These are phyloP conservation scores for Haliclona indistincta DNA, from an alignment of 37 sponge, comb jelly and placozoan genomes.

Conservation along the genomic window DNA sequence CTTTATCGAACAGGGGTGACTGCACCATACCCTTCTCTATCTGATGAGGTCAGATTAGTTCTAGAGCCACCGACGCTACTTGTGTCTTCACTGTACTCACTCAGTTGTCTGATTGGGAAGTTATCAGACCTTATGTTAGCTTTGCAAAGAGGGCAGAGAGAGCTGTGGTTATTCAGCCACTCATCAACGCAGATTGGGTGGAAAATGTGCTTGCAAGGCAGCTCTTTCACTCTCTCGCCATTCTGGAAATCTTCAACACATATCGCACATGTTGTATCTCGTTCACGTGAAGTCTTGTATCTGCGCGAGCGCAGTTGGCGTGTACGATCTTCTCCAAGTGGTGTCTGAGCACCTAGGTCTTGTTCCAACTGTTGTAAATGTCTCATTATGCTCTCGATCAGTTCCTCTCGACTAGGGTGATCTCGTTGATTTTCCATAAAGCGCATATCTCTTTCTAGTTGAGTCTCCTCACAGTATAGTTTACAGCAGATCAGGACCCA, in stretches of 20 bases:
- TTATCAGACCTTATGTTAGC: too few species aligned
- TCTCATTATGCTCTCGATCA: constrained; percentile 62
- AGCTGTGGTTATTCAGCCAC: constrained; percentile 57
- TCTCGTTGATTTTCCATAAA: not conserved
- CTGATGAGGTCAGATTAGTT: not conserved
- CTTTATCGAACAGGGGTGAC: constrained; percentile 4
- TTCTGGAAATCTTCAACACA: constrained; percentile 59
- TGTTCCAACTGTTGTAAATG: constrained; percentile 50
- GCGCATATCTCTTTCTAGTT: not conserved
- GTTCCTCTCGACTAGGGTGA: constrained; percentile 29
- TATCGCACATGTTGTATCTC: constrained; percentile 28
- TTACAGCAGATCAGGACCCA: not conserved
- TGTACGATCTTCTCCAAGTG: constrained; percentile 34
- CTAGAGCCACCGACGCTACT: not conserved
- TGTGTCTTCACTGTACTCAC: not conserved
- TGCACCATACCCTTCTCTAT: too few species aligned
- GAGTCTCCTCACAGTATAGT: not conserved
- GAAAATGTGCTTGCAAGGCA: constrained; percentile 61
- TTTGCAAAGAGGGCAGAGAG: constrained; percentile 59
- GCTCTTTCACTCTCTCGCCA: constrained; percentile 15
- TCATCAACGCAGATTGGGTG: constrained; percentile 62
- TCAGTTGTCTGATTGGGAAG: not conserved
- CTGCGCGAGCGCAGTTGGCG: constrained; percentile 14
- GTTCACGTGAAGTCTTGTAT: not conserved
- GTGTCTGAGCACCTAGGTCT: constrained; percentile 25